phyloP scores from a whole-genome alignment of 1,140 invertebrate species.

The Drosophila fuyamai region DNA sequence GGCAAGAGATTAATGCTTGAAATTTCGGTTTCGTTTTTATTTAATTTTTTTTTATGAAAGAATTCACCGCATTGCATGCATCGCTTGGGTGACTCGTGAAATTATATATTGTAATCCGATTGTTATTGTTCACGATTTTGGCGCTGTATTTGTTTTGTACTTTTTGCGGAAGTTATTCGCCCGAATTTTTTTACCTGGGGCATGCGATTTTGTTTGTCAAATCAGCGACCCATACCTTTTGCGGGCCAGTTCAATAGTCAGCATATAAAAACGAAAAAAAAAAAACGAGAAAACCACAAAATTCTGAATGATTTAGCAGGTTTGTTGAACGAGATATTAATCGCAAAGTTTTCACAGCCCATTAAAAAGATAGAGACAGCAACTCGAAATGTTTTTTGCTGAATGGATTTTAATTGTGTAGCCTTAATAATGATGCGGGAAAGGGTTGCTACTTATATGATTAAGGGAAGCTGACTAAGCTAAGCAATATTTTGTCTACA shows the following conservation, averaged over 20 bases:
- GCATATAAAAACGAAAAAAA: not conserved
- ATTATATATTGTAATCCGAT: conserved; percentile 49
- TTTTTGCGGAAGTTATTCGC: conserved; percentile 63
- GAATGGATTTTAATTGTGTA: conserved; percentile 8
- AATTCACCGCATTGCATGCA: conserved; percentile 59
- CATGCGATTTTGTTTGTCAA: conserved; percentile 44
- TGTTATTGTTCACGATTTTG: conserved; percentile 39
- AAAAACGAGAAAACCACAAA: not conserved
- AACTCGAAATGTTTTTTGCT: conserved; percentile 11
- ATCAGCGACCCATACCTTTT: conserved; percentile 18
- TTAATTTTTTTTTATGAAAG: conserved; percentile 23
- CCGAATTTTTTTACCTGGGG: conserved; percentile 48
- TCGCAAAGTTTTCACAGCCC: conserved; percentile 19
- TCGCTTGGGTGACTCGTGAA: conserved; percentile 54
- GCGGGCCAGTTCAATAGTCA: conserved; percentile 44
- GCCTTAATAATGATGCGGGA: not conserved
- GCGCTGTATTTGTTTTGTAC: conserved; percentile 18
- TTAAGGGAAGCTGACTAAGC: conserved; percentile 12
- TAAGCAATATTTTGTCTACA: not conserved
- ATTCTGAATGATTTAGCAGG: conserved; percentile 16
- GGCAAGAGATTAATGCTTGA: conserved; percentile 2
- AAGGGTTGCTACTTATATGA: not conserved
- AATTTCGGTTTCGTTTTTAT: conserved; percentile 30
- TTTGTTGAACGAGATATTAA: conserved; percentile 21
- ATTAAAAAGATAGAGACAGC: conserved; percentile 19